Evolutionary conservation across 2,888 invertebrate species (phyloP).

Genomic region (Leistus spinibarbis): DNA sequence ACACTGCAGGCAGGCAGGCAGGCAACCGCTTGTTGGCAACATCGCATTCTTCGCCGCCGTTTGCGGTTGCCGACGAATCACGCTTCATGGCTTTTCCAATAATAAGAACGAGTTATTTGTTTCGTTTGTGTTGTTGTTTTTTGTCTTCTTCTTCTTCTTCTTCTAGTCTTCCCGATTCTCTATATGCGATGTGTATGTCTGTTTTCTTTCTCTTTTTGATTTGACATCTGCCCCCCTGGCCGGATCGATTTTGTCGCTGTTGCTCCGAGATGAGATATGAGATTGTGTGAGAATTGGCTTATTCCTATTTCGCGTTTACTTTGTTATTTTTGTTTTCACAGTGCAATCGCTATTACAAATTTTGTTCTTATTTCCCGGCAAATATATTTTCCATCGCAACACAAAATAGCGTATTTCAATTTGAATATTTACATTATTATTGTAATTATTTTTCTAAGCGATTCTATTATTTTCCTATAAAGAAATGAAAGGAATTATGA

Average conservation of each 20-base stretch:
- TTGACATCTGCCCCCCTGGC: conserved; percentile 12
- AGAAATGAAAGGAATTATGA: too few species aligned
- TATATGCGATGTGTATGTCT: not conserved
- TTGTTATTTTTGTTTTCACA: not conserved
- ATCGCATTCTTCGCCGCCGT: not conserved
- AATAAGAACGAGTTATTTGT: conserved; percentile 28
- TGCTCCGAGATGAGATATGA: conserved; percentile 5
- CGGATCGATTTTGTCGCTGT: conserved; percentile 9
- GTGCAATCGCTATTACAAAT: too few species aligned
- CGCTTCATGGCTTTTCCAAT: conserved; percentile 19
- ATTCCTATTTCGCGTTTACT: conserved; percentile 1
- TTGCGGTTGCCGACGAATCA: conserved; percentile 10
- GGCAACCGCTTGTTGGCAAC: conserved; percentile 1
- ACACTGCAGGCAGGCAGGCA: not conserved
- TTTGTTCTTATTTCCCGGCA: not conserved
- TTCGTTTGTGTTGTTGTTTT: conserved; percentile 11
- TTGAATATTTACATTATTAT: too few species aligned
- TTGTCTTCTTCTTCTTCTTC: not conserved
- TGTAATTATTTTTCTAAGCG: too few species aligned
- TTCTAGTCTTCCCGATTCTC: not conserved
- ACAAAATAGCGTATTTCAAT: too few species aligned
- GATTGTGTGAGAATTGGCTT: conserved; percentile 1
- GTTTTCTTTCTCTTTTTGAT: conserved; percentile 9
- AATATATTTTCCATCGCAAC: too few species aligned
- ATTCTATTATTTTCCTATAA: too few species aligned